phyloP scores from a whole-genome alignment of 1,140 invertebrate species.

The Campoletis sonorensis region DNA sequence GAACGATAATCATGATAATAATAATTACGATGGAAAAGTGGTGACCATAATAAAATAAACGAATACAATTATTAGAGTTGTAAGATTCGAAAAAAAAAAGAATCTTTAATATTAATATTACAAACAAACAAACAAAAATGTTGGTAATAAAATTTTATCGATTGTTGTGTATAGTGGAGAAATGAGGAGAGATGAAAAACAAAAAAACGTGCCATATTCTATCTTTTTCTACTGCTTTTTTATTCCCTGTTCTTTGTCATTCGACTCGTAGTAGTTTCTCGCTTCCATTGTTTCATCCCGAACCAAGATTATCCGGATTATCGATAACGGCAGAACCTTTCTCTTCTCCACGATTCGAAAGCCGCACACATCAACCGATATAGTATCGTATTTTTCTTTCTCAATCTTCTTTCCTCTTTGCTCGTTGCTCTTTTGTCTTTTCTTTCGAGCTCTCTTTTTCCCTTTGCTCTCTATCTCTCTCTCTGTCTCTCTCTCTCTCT shows the following conservation, averaged over 20 bases:
- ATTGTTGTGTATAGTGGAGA: neutral
- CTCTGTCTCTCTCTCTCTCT: neutral
- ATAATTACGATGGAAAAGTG: too few species aligned
- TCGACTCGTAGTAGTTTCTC: constrained; percentile 17
- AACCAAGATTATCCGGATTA: constrained; percentile 54
- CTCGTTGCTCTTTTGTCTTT: neutral
- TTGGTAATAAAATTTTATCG: neutral
- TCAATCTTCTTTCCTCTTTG: constrained; percentile 6
- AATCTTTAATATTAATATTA: neutral
- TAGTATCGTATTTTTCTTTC: constrained; percentile 30
- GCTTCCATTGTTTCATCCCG: constrained; percentile 53
- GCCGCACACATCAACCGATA: constrained; percentile 48
- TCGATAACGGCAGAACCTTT: constrained; percentile 51
- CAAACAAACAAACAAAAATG: neutral
- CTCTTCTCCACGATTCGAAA: constrained; percentile 15
- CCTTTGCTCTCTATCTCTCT: neutral
- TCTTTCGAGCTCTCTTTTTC: constrained; percentile 11
- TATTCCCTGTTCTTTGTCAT: neutral
- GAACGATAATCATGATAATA: too few species aligned
- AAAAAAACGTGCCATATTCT: neutral
- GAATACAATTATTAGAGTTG: too few species aligned
- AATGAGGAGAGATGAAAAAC: neutral
- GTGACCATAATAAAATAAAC: too few species aligned
- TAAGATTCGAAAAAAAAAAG: neutral
- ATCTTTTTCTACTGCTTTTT: neutral